A percentile compares a stretch with the other conserved stretches of the same genome.
phyloP scores from a whole-genome alignment of 2,113 vertebrate genomes.

The Callocephalon fimbriatum region DNA sequence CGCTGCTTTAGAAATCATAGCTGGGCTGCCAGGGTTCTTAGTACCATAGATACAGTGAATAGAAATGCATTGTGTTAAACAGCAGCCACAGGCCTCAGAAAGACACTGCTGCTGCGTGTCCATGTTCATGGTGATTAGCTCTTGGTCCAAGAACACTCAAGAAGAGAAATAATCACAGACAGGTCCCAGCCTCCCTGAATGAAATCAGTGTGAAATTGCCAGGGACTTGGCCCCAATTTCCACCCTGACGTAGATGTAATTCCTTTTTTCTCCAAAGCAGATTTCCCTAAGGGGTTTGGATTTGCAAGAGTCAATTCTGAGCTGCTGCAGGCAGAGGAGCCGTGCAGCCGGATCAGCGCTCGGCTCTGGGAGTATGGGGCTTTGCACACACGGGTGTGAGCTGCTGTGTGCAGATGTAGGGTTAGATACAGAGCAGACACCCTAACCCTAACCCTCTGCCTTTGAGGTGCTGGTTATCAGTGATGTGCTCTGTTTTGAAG shows the following conservation, averaged over 20 bases:
- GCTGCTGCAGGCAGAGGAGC: background rate
- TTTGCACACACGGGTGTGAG: background rate
- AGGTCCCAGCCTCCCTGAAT: background rate
- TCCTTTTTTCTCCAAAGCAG: background rate
- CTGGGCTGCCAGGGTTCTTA: background rate
- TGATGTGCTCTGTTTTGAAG: background rate
- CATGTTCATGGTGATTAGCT: background rate
- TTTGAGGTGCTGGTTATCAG: too few species aligned
- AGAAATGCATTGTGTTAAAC: background rate
- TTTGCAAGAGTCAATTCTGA: background rate
- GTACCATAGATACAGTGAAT: background rate
- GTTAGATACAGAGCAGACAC: background rate
- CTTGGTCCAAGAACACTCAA: background rate
- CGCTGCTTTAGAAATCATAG: background rate
- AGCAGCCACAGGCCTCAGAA: background rate
- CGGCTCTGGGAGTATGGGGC: background rate
- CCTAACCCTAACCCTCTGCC: background rate
- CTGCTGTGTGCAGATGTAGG: fast-evolving
- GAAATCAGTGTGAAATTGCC: background rate
- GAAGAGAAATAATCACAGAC: background rate
- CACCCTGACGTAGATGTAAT: background rate
- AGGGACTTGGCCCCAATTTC: background rate
- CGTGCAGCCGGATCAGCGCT: fast-evolving
- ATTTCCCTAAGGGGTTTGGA: background rate
- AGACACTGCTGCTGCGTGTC: background rate